Percentiles rank a stretch among this genome's conserved stretches.
Conservation (phyloP, 2,888 invertebrate species). For the Ochropleura plecta region DNA sequence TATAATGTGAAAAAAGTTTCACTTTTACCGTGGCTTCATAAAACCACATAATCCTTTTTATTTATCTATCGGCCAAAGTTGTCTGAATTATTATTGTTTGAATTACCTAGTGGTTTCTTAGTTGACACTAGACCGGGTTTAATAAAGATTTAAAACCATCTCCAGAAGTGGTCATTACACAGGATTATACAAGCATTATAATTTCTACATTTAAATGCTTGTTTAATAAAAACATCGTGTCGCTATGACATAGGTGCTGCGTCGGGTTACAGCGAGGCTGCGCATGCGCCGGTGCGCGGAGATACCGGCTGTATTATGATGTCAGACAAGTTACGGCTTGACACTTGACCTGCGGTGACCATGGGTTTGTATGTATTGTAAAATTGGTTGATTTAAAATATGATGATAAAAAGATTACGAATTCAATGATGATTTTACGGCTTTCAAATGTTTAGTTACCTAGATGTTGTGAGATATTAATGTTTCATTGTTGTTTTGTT, state of each 20-base stretch:
- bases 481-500: not conserved
- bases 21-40: too few species aligned
- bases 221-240: constrained; percentile 17
- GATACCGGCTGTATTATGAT: constrained; percentile 65
- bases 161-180: not conserved
- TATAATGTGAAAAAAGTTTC: too few species aligned
- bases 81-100: not conserved
- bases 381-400: constrained; percentile 6
- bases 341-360: constrained; percentile 81
- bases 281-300: constrained; percentile 52
- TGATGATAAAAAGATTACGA: not conserved
- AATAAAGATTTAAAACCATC: not conserved
- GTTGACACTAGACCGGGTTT: not conserved
- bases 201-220: constrained; percentile 14
- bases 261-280: constrained; percentile 7
- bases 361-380: constrained; percentile 43
- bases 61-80: too few species aligned
- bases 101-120: not conserved
- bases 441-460: not conserved
- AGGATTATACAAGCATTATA: not conserved
- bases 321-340: constrained; percentile 71
- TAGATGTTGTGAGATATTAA: not conserved
- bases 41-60: too few species aligned
- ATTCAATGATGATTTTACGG: constrained; percentile 1
- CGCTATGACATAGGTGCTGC: constrained; percentile 38